Evolutionary conservation across 2,113 vertebrate genomes (phyloP), one percentile per base, ranked within the genome.

Genomic region (Montifringilla adamsi): DNA sequence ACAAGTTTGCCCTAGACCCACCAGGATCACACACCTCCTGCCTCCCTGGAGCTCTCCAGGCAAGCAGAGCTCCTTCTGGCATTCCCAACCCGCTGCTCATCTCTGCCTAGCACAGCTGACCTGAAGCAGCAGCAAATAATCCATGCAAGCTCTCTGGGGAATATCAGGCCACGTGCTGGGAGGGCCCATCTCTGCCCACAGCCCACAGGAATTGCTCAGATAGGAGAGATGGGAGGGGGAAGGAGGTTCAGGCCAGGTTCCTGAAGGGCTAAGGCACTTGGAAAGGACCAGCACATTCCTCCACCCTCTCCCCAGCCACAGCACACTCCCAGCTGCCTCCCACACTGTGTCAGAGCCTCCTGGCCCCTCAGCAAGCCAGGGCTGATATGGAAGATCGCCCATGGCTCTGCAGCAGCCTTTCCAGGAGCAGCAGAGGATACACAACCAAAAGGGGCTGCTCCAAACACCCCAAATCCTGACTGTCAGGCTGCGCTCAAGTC

Each of bases 191-290:
- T 47, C 89, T 72, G 60, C 74, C 64, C 1, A 0, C 79, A 93
- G 75, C 55, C 64, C 86, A 49, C 2, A 1, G 46, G 59, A 80
- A 77, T 27, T 31, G 39, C 47, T 92, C 72, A 74, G 63, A 93
- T 76, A 86, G 67, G 67, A 83, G 66, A 64, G 46, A 19, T 46
- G 55, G 91, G 83, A 89, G 86, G 46, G 68, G 33, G 3, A 78
- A 75, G 89, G 79, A 95, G 88, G 90, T 80, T 78, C 60, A 39
- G 68, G 93, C 83, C 96, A 96, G 94, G 76, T 92, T 93, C 63
- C 68, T 68, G 35, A 50, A 72, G 86, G 43, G 63, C 24, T 0
- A 0, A 90, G 80, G 52, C 47, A 67, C 76, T 91, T 94, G 86
- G 95, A 93, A 94, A 84, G 39, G 23, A 18, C 41, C 37, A 84